A percentile compares a stretch with the other conserved stretches of the same genome.
Evolutionary conservation across 2,113 vertebrate species (phyloP).

Genomic region (Nannospalax galili): DNA sequence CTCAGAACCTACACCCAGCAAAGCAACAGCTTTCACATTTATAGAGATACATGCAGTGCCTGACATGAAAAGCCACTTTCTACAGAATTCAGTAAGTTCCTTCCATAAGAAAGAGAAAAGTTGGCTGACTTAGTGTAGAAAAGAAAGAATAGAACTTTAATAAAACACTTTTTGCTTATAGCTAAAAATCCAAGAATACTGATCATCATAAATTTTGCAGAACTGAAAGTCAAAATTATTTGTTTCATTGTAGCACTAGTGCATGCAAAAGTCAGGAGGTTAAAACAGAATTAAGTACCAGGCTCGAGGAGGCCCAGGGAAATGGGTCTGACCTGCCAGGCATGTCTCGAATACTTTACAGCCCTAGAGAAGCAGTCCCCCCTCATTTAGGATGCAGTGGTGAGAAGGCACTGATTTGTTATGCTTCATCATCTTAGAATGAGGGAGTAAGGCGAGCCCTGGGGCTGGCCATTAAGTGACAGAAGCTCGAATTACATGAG

Average conservation of each 20-base stretch:
- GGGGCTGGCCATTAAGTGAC: not conserved
- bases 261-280: not conserved
- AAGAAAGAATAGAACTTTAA: constrained; percentile 46
- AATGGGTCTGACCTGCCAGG: not conserved
- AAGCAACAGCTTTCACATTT: not conserved
- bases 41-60: not conserved
- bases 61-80: not conserved
- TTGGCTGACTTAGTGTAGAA: not conserved
- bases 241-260: not conserved
- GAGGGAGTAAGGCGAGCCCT: not conserved
- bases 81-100: not conserved
- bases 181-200: constrained; percentile 53
- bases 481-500: too few species aligned
- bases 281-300: not conserved
- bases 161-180: constrained; percentile 40
- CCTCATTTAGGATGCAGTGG: not conserved
- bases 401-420: not conserved
- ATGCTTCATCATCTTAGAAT: not conserved
- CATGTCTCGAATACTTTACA: not conserved
- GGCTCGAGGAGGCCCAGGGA: constrained; percentile 1
- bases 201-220: constrained; percentile 64
- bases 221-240: constrained; percentile 60
- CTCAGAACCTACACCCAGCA: not conserved
- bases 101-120: not conserved
- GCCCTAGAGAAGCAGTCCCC: not conserved